Base-by-base conservation (phyloP, 2,797 vertebrate species). In the Xiphophorus birchmanni region DNA sequence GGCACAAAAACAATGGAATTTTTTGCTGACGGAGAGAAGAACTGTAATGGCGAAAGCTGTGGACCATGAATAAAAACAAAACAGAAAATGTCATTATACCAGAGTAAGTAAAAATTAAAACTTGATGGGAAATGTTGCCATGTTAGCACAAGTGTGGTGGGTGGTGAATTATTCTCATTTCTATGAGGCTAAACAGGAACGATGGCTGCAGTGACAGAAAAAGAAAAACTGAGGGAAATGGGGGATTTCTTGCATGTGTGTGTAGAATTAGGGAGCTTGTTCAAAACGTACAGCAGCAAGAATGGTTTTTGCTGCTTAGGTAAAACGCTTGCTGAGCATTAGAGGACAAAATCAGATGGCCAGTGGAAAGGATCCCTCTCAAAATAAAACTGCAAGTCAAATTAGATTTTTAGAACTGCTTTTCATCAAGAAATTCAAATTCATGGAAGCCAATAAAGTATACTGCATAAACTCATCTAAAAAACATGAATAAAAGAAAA, bases 21-120 rank as follows among this genome's bases (percentile, higher is more conserved):
- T 93, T 88, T 86, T 90, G 92, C 92, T 94, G 92, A 94, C 91
- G 86, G 78, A 81, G 75, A 89, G 81, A 81, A 87, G 76, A 88
- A 80, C 77, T 79, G 72, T 87, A 91, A 93, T 91, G 76, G 83
- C 80, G 73, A 91, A 91, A 83, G 80, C 91, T 81, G 73, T 88
- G 81, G 83, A 90, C 82, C 88, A 80, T 83, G 86, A 82, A 89
- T 85, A 90, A 88, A 93, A 92, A 92, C 83, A 87, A 92, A 54
- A 88, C 84, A 83, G 80, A 86, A 87, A 89, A 90, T 84, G 84
- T 83, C 91, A 91, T 89, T 89, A 90, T 67, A 79, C 78, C 73
- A 78, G 74, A 88, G 89, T 90, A 81, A 85, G 78, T 90, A 90
- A 86, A 92, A 91, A 92, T 89, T 90, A 85, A 88, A 90, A 88